Percentiles rank a stretch among this genome's conserved stretches.
Conservation (phyloP, 2,113 vertebrate species). For the Caretta caretta region DNA sequence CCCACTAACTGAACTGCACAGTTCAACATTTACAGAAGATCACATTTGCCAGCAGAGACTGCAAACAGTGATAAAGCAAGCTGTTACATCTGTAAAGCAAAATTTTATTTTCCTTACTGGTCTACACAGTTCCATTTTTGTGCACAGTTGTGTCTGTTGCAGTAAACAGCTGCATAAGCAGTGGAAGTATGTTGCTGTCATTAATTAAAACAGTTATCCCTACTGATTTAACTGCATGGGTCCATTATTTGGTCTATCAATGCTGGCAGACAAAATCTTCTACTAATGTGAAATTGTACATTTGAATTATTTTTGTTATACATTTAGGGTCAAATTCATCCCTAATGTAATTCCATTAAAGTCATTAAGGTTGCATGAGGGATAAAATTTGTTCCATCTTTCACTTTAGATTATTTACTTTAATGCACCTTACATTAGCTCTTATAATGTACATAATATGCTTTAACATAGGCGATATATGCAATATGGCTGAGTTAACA, state of each 20-base stretch:
- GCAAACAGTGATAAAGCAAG: not conserved
- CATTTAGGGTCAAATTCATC: not conserved
- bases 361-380: not conserved
- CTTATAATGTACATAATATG: not conserved
- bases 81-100: not conserved
- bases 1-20: not conserved
- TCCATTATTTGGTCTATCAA: not conserved
- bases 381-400: rapidly evolving
- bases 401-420: not conserved
- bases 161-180: not conserved
- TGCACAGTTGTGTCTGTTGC: not conserved
- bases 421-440: not conserved
- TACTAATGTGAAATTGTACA: not conserved
- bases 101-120: not conserved
- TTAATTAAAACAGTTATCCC: not conserved
- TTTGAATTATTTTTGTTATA: not conserved
- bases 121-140: not conserved
- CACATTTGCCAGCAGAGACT: not conserved
- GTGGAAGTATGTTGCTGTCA: not conserved
- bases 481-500: not conserved
- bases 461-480: not conserved
- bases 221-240: not conserved
- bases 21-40: not conserved
- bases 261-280: not conserved
- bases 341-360: not conserved